Percentiles rank a stretch among this genome's conserved stretches.
Evolutionary conservation across 2,113 vertebrate genomes (phyloP).

Genomic region (Brienomyrus longianalis): DNA sequence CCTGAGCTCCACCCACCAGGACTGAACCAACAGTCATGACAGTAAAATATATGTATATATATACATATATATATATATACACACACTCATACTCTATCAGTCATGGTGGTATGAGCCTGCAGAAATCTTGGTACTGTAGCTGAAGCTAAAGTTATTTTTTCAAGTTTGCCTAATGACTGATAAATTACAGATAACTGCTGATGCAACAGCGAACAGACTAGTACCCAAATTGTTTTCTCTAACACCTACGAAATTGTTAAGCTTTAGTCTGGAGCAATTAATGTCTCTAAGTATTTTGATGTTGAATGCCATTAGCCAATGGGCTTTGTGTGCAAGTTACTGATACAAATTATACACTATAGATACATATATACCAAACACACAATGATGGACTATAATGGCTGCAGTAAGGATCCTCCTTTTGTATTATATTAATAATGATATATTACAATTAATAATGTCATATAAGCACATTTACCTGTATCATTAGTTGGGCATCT

Average conservation of each 20-base stretch:
- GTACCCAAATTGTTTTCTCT: not conserved
- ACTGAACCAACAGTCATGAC: not conserved
- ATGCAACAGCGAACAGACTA: not conserved
- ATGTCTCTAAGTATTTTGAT: not conserved
- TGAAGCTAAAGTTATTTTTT: not conserved
- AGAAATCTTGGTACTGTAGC: no score
- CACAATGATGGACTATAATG: not conserved
- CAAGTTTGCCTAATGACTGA: not conserved
- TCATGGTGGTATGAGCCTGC: no score
- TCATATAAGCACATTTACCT: not conserved
- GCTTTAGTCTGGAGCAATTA: not conserved
- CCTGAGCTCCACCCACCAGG: not conserved
- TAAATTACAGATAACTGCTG: not conserved
- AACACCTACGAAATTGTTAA: not conserved
- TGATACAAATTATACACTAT: not conserved
- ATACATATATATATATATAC: no score
- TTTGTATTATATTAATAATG: not conserved
- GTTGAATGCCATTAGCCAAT: not conserved
- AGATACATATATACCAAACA: not conserved
- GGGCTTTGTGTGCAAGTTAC: not conserved
- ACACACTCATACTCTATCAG: no score
- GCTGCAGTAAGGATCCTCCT: not conserved
- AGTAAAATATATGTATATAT: not conserved
- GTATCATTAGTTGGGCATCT: accelerated
- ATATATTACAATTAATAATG: not conserved